Evolutionary conservation across 2,113 vertebrate species (phyloP).

Genomic region (Uropsilus gracilis): DNA sequence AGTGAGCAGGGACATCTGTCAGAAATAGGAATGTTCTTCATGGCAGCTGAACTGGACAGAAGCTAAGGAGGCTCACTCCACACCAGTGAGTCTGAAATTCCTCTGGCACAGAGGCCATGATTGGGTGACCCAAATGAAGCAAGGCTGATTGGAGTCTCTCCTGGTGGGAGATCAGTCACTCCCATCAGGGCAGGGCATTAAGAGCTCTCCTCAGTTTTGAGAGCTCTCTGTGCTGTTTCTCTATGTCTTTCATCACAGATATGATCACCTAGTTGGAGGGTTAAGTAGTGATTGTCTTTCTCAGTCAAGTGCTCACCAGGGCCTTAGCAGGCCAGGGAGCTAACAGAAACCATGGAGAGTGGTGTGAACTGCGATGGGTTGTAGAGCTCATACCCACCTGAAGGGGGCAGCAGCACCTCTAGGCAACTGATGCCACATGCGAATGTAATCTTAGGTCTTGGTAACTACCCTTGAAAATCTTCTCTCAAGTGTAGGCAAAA

Average conservation of each 20-base stretch:
- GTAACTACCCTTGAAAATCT: no score
- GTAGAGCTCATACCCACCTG: background rate
- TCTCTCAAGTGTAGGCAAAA: background rate
- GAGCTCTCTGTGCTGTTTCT: background rate
- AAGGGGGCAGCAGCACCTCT: background rate
- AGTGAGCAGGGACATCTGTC: background rate
- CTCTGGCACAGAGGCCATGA: no score
- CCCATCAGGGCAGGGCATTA: background rate
- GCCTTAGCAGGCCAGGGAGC: background rate
- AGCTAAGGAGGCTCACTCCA: background rate
- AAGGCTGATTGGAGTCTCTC: background rate
- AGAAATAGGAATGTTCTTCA: accelerated
- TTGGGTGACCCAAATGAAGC: background rate
- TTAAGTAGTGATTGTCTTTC: no score
- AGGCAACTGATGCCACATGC: background rate
- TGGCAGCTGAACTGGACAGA: background rate
- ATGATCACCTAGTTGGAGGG: background rate
- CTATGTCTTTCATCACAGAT: accelerated
- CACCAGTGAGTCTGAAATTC: background rate
- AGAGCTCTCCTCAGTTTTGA: background rate
- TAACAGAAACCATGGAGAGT: background rate
- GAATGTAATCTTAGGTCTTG: background rate
- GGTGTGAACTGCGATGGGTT: background rate
- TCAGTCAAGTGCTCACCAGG: background rate
- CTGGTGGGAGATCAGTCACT: background rate